Base-by-base conservation (phyloP, 2,888 invertebrate species). In the Eristalis arbustorum region DNA sequence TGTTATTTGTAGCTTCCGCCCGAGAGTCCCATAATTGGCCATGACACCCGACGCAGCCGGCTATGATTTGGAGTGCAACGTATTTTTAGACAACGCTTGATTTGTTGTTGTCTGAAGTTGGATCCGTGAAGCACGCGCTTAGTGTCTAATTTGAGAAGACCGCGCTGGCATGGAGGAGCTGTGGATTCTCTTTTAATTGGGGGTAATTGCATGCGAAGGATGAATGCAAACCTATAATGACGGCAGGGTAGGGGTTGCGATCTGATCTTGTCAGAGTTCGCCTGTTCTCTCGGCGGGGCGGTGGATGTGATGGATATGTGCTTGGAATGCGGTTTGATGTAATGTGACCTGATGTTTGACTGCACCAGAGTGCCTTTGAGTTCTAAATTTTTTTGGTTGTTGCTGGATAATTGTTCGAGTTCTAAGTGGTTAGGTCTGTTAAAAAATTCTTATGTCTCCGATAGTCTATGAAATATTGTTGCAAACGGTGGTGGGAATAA, bases 1-100 rank as follows among this genome's bases (percentile, higher is more conserved):
- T 79, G 84, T 84, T 82, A 88, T 88, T 88, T 88, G 88, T 88
- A 79, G 87, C 77, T 88, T 88, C 88, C 88, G 87, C 71, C 79
- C 66, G 49, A 49, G 76, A 81, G 68, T 72, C 59, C 71, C 84
- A 87, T 88, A 88, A 88, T 88, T 88, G 81, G 83, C 72, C 74
- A 63, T 80, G 88, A 83, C 88, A 84, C 75, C 84, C 76, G 84
- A 79, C 64, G 69, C 72, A 64, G 14, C 14, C 13, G 61, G 23
- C 42, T 63, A 77, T 74, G 57, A 79, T 75, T 40, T 37, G 34
- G 49, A 11, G 49, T 49, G 49, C 59, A 57, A 37, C 59, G 83
- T 79, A 83, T 79, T 88, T n/a, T 75, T 79, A 67, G 68, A 10
- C 49, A 18, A 71, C 40, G 10, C 18, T 25, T 49, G 25, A 49